Evolutionary conservation across 2,797 vertebrate species (phyloP).

Genomic region (Petrocephalus sullivani): DNA sequence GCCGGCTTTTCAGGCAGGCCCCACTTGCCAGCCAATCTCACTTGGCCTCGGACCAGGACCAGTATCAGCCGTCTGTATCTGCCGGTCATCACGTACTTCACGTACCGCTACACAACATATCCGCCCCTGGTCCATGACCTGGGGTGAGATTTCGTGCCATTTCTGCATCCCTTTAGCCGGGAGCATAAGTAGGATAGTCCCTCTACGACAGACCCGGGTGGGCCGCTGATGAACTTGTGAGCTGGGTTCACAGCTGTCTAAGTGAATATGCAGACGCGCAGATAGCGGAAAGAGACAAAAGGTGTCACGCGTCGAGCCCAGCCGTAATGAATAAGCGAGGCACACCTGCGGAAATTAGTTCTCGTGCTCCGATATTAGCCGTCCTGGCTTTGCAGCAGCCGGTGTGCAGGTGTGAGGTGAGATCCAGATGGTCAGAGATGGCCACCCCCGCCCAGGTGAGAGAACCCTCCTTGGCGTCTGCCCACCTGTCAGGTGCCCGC

Average conservation of each 20-base stretch:
- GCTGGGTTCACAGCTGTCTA: background rate
- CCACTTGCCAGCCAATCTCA: too few relatives aligned
- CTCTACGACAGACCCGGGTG: background rate
- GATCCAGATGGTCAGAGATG: background rate
- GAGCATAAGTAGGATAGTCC: background rate
- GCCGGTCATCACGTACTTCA: background rate
- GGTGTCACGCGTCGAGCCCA: background rate
- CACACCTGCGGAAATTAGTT: conserved; percentile 2
- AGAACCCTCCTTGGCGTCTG: background rate
- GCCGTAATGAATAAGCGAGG: background rate
- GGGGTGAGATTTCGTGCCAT: background rate
- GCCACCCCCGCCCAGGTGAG: background rate
- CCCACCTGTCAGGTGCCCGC: background rate
- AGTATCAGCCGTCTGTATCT: background rate
- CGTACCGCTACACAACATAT: background rate
- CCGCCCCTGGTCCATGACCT: background rate
- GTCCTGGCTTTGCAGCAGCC: background rate
- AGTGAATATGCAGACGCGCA: background rate
- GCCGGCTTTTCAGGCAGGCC: too few relatives aligned
- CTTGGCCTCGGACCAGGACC: too few relatives aligned
- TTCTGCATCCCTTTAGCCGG: background rate
- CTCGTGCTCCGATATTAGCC: background rate
- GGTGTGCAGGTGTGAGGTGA: background rate
- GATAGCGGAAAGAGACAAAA: conserved; percentile 3
- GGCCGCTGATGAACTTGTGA: background rate